Conservation (phyloP, 2,797 vertebrate genomes). For the Sandelia bainsii region DNA sequence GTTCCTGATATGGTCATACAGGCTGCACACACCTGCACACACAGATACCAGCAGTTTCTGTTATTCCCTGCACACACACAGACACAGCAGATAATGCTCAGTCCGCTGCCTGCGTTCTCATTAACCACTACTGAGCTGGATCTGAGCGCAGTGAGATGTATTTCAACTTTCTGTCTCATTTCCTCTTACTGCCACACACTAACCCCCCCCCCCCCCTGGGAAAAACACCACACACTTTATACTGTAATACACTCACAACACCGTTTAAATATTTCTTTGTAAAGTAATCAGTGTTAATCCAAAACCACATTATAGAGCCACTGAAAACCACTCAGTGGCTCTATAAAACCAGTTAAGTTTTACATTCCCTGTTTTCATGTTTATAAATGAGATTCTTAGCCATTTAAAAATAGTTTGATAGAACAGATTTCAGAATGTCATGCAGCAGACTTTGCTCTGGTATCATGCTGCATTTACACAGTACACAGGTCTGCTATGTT, state of each 20-base stretch:
- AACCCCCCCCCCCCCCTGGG: too few relatives aligned
- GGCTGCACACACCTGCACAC: constrained; percentile 11
- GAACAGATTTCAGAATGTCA: background rate
- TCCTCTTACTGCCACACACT: constrained; percentile 25
- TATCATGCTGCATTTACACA: constrained; percentile 7
- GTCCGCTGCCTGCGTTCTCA: background rate
- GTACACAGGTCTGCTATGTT: background rate
- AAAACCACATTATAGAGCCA: too few relatives aligned
- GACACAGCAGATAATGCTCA: background rate
- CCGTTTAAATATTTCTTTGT: too few relatives aligned
- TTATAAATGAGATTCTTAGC: background rate
- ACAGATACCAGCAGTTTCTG: constrained; percentile 49
- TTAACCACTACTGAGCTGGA: background rate
- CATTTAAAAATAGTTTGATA: background rate
- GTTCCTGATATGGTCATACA: constrained; percentile 63
- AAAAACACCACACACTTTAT: too few relatives aligned
- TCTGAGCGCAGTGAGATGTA: background rate
- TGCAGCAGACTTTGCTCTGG: background rate
- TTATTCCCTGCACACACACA: background rate
- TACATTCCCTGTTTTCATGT: constrained; percentile 3
- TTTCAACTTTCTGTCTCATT: constrained; percentile 31
- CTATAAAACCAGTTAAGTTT: too few relatives aligned
- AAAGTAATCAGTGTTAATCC: too few relatives aligned
- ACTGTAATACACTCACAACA: too few relatives aligned
- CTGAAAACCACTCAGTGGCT: too few relatives aligned